phyloP scores from a whole-genome alignment of 1,140 invertebrate species.

The Belonocnema kinseyi region DNA sequence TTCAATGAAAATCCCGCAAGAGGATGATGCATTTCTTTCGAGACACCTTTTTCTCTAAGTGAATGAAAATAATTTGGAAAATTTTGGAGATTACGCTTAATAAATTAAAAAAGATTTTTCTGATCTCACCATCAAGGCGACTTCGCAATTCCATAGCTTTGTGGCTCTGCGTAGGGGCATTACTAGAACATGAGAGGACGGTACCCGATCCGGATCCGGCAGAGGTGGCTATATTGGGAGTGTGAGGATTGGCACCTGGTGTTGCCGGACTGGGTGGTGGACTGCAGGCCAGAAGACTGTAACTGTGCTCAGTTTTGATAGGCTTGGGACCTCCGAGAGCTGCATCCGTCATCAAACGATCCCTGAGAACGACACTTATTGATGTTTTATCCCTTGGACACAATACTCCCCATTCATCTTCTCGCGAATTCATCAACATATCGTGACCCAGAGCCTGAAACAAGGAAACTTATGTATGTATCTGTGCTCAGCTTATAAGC shows the following conservation, averaged over 20 bases:
- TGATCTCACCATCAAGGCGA: slow-evolving; percentile 61
- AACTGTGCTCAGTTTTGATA: slow-evolving; percentile 91
- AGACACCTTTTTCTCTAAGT: too few relatives aligned
- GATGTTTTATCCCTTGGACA: slow-evolving; percentile 57
- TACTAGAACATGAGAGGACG: slow-evolving; percentile 46
- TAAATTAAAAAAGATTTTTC: neutral
- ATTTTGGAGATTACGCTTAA: too few relatives aligned
- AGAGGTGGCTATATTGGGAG: slow-evolving; percentile 49
- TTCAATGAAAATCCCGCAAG: too few relatives aligned
- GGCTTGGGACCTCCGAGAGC: slow-evolving; percentile 84
- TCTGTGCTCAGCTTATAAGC: too few relatives aligned
- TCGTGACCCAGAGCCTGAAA: slow-evolving; percentile 64
- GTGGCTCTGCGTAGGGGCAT: slow-evolving; percentile 53
- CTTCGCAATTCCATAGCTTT: slow-evolving; percentile 56
- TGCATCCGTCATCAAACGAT: slow-evolving; percentile 93
- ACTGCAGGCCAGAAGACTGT: slow-evolving; percentile 80
- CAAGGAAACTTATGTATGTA: slow-evolving; percentile 9
- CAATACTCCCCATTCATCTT: slow-evolving; percentile 68
- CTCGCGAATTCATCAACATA: slow-evolving; percentile 59
- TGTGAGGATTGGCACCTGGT: slow-evolving; percentile 56
- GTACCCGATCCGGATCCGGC: slow-evolving; percentile 38
- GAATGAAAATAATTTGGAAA: too few relatives aligned
- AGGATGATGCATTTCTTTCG: too few relatives aligned
- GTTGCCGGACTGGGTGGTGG: slow-evolving; percentile 80
- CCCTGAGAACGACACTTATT: slow-evolving; percentile 85